These are phyloP conservation scores for Sanderia malayensis DNA, from an alignment of 30 jellyfish, hydroid and myxozoan genomes.

Conservation along the genomic window DNA sequence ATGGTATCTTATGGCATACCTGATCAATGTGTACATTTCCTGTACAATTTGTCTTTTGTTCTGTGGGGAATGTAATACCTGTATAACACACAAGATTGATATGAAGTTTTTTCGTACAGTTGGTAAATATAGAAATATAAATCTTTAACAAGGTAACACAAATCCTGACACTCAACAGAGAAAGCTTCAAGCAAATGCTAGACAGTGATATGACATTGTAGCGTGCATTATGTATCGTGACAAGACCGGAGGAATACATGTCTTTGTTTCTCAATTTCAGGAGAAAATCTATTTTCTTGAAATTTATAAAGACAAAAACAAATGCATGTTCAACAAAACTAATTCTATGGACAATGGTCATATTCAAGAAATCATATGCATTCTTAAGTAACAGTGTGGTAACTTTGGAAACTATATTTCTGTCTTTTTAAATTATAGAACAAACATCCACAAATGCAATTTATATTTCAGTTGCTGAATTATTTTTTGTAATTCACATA, in stretches of 20 bases:
- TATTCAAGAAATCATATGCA: too few relatives aligned
- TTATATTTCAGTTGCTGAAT: too few relatives aligned
- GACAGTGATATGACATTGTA: not conserved
- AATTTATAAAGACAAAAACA: too few relatives aligned
- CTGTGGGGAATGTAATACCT: constrained; percentile 71
- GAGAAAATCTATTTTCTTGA: too few relatives aligned
- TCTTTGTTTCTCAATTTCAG: not conserved
- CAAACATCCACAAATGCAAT: too few relatives aligned
- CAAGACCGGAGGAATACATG: not conserved
- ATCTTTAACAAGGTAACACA: not conserved
- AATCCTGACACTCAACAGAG: not conserved
- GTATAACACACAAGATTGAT: not conserved
- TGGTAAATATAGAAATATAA: not conserved
- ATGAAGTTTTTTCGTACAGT: not conserved
- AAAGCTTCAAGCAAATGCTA: not conserved
- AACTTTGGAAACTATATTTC: too few relatives aligned
- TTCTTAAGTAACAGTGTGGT: too few relatives aligned
- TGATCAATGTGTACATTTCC: constrained; percentile 47
- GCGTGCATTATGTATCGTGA: not conserved
- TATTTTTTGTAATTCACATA: too few relatives aligned
- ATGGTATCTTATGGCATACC: too few relatives aligned
- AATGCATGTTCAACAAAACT: too few relatives aligned
- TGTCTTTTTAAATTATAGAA: too few relatives aligned
- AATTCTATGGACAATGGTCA: too few relatives aligned
- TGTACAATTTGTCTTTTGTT: constrained; percentile 32